Base-by-base conservation (phyloP, 2,113 vertebrate genomes). In the Xenopus laevis region DNA sequence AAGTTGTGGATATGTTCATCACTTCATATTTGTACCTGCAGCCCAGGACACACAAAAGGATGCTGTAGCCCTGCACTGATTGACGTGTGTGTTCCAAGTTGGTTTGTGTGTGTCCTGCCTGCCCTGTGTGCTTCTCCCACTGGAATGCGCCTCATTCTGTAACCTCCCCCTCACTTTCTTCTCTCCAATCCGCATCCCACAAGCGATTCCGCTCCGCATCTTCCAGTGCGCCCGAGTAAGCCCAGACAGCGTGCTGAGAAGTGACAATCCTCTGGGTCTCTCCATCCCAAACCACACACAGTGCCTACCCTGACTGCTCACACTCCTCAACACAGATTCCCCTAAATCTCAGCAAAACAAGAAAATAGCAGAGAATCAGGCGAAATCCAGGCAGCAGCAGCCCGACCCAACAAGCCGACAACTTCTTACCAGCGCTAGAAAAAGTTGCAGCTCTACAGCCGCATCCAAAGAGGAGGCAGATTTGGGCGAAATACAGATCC, bases 161-260 rank as follows among this genome's bases (percentile, higher is more conserved):
- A 40, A n/a, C 53, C 52, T 58, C 59, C 72, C 72, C 57, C 57
- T 68, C 65, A 62, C 65, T 76, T 69, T 53, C 33, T 15, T 55
- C 58, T 23, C 68, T 68, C 73, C 73, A 76, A 13, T 76, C 73
- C 65, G 47, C 65, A 68, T 76, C 73, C 73, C 73, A 68, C 65
- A 63, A 62, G 40, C 59, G 65, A 21, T 10, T 79, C 80, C 80
- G 79, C 2, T 44, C 80, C 80, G 70, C 69, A 65, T 79, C 74
- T 82, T 82, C 72, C 70, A 67, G 7, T 50, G 53, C 10, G 70
- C 70, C 65, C 65, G 57, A 66, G 76, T 52, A 59, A 68, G 55
- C 68, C 27, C 66, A 75, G 80, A 46, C 78, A 77, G 70, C 80
- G 78, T 78, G 80, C 78, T 82, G 78, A 78, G 80, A 79, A 78